Percentiles rank a stretch among this genome's conserved stretches.
These are phyloP conservation scores for Heliconius nattereri DNA, from an alignment of 1,140 invertebrate species.

Conservation along the genomic window DNA sequence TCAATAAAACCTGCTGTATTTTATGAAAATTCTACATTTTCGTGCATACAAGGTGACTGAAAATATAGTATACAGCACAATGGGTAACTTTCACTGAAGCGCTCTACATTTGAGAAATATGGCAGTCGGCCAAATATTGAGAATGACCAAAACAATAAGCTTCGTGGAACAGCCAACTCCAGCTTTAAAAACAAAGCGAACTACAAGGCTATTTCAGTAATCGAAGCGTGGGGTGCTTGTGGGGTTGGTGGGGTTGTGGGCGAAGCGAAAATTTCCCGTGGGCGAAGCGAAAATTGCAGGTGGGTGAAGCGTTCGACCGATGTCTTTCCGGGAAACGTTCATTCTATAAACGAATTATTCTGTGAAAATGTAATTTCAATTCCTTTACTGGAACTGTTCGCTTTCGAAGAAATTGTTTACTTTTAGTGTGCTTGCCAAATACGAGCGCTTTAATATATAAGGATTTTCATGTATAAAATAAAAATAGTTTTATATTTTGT, in stretches of 20 bases:
- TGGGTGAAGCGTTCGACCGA: not conserved
- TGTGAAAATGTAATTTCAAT: conserved; percentile 9
- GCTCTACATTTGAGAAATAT: conserved; percentile 5
- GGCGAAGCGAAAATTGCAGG: conserved; percentile 2
- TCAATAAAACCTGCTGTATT: not conserved
- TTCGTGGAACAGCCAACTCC: conserved; percentile 4
- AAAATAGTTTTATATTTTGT: not conserved
- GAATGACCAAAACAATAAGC: conserved; percentile 11
- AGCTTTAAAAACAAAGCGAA: conserved; percentile 2
- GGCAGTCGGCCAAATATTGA: conserved; percentile 13
- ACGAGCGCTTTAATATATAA: not conserved
- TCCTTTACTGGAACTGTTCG: conserved; percentile 4
- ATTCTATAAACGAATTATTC: conserved; percentile 12
- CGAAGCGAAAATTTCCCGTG: not conserved
- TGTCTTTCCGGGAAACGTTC: not conserved
- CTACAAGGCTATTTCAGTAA: not conserved
- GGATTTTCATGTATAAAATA: not conserved
- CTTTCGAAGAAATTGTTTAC: not conserved
- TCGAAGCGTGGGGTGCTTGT: not conserved
- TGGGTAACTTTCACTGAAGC: not conserved
- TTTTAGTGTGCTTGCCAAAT: not conserved
- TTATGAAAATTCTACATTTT: not conserved
- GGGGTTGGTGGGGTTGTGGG: too few relatives aligned
- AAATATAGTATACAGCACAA: conserved; percentile 8
- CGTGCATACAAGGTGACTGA: not conserved